Conservation (phyloP, 2,797 vertebrate species). For the Lerista edwardsae region DNA sequence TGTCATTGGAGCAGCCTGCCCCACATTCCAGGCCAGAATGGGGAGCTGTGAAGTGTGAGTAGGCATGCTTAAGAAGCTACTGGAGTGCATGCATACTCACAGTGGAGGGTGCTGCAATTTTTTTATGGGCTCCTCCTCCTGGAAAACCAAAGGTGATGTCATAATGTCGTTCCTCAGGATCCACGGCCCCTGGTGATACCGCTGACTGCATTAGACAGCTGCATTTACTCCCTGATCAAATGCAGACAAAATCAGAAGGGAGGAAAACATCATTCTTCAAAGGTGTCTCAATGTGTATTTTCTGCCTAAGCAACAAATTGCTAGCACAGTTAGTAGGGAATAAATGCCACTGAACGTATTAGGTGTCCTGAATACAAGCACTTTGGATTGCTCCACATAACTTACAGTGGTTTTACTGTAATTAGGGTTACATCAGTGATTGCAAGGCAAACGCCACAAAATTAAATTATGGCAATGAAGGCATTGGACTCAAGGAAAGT, state of each 20-base stretch:
- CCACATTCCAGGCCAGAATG: too few relatives aligned
- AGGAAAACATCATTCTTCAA: background rate
- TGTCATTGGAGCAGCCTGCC: too few relatives aligned
- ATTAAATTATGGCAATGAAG: background rate
- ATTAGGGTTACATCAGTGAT: background rate
- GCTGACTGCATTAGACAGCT: too few relatives aligned
- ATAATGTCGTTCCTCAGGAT: too few relatives aligned
- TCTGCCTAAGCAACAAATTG: background rate
- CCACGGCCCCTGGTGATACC: too few relatives aligned
- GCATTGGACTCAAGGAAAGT: background rate
- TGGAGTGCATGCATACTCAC: too few relatives aligned
- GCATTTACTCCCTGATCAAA: background rate
- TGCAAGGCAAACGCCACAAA: background rate
- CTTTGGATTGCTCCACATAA: background rate
- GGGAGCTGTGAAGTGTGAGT: too few relatives aligned
- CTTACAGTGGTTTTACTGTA: background rate
- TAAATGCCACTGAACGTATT: background rate
- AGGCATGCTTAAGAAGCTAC: too few relatives aligned
- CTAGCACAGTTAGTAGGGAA: background rate
- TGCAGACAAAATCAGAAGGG: background rate
- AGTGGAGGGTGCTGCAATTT: too few relatives aligned
- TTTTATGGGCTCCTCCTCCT: too few relatives aligned
- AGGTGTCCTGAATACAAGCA: background rate
- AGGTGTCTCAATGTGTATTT: background rate
- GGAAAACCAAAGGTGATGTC: too few relatives aligned